These are phyloP conservation scores for Oreonectes daqikongensis DNA, from an alignment of 2,797 vertebrate genomes.

Conservation along the genomic window DNA sequence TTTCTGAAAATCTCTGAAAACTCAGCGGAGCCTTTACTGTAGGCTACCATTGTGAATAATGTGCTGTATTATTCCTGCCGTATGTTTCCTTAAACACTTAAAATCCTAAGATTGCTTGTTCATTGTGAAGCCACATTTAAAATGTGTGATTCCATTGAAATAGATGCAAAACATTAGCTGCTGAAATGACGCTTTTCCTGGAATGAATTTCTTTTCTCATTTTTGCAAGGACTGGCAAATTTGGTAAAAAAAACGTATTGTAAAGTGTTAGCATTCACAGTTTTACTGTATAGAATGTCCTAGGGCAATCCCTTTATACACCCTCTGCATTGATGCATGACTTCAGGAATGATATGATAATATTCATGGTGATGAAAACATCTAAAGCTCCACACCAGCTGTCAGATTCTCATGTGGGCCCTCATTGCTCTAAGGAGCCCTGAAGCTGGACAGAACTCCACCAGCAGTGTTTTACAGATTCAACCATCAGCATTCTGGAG, in stretches of 20 bases:
- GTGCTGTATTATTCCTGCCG: neutral
- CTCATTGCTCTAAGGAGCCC: neutral
- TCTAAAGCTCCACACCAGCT: neutral
- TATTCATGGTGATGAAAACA: constrained; percentile 5
- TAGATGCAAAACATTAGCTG: neutral
- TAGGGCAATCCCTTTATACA: neutral
- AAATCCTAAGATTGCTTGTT: neutral
- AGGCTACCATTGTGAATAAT: constrained; percentile 20
- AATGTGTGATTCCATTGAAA: neutral
- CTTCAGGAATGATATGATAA: neutral
- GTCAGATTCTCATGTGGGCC: constrained; percentile 13
- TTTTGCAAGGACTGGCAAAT: too few species aligned
- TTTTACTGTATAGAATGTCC: constrained; percentile 1
- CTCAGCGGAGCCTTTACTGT: constrained; percentile 17
- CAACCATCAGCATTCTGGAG: neutral
- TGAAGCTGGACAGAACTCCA: neutral
- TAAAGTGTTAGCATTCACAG: neutral
- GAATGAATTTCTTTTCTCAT: too few species aligned
- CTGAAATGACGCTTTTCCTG: neutral
- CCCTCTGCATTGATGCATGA: constrained; percentile 13
- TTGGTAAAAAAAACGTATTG: too few species aligned
- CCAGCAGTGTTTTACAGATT: too few species aligned
- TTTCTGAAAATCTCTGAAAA: constrained; percentile 39
- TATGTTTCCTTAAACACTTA: neutral
- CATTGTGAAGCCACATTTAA: neutral